These are phyloP conservation scores for Casuarius casuarius DNA, from an alignment of 2,113 vertebrate species.

Conservation along the genomic window DNA sequence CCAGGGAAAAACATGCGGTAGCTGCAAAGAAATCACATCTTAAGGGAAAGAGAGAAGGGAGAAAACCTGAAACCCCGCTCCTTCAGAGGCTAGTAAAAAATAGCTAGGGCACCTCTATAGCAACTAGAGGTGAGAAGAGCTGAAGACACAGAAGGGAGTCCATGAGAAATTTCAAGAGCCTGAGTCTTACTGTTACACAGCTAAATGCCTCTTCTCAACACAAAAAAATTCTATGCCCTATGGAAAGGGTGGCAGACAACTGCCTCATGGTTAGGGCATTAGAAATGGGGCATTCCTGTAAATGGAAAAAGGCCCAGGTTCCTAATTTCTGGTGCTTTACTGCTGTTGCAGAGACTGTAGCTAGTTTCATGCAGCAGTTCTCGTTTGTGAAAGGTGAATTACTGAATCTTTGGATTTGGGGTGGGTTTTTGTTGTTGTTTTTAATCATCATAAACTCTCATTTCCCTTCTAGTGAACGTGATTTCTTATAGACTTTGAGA, in stretches of 20 bases:
- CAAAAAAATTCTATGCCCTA: no score
- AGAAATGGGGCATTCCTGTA: neutral
- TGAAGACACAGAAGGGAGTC: no score
- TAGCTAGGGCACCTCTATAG: no score
- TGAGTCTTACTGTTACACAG: neutral
- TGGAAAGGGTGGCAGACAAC: no score
- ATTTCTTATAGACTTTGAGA: neutral
- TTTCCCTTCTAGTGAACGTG: neutral
- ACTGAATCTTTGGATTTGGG: neutral
- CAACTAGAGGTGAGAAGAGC: no score
- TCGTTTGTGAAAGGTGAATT: neutral
- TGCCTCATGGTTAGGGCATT: neutral
- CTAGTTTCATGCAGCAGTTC: neutral
- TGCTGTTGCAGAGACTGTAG: neutral
- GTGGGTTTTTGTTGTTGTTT: neutral
- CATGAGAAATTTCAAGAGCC: neutral
- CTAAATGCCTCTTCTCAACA: neutral
- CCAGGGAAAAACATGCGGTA: neutral
- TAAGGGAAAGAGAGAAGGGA: no score
- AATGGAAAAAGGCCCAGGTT: neutral
- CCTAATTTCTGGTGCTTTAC: neutral
- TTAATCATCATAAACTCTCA: neutral
- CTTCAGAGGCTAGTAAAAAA: neutral
- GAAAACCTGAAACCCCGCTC: neutral
- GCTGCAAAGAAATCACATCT: neutral